Evolutionary conservation across 1,140 invertebrate species (phyloP).

Genomic region (Calycopis cecrops): DNA sequence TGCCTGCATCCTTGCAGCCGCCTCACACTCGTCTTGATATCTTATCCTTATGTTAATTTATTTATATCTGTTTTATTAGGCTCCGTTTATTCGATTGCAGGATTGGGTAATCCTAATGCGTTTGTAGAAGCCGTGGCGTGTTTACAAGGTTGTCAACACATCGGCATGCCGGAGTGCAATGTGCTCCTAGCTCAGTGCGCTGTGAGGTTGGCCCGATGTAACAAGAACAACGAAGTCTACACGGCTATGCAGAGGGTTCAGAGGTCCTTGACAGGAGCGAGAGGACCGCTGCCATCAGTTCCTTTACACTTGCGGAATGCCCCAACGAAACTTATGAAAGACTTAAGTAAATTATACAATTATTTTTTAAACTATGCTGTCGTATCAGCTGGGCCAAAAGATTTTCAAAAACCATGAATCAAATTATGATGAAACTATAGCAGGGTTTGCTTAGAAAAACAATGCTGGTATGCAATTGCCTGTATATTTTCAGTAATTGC

Average conservation of each 20-base stretch:
- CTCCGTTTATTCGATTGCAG: constrained; percentile 35
- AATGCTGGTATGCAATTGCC: too few relatives aligned
- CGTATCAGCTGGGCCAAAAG: too few relatives aligned
- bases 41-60: too few relatives aligned
- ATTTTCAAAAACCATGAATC: too few relatives aligned
- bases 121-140: constrained; percentile 81
- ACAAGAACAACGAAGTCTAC: constrained; percentile 85
- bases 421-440: too few relatives aligned
- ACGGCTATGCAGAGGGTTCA: constrained; percentile 80
- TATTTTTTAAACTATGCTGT: not conserved
- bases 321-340: constrained; percentile 85
- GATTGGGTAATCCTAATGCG: constrained; percentile 75
- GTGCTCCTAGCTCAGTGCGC: constrained; percentile 86
- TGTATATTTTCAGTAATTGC: too few relatives aligned
- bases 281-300: constrained; percentile 83
- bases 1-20: too few relatives aligned
- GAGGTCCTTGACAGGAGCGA: constrained; percentile 75
- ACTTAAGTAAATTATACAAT: constrained; percentile 76
- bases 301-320: constrained; percentile 88
- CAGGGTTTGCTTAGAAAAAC: too few relatives aligned
- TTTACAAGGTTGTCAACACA: constrained; percentile 85
- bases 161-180: constrained; percentile 89
- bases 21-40: too few relatives aligned
- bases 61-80: too few relatives aligned
- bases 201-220: constrained; percentile 84